phyloP scores from a whole-genome alignment of 2,888 invertebrate species.

The Microctonus aethiopoides region DNA sequence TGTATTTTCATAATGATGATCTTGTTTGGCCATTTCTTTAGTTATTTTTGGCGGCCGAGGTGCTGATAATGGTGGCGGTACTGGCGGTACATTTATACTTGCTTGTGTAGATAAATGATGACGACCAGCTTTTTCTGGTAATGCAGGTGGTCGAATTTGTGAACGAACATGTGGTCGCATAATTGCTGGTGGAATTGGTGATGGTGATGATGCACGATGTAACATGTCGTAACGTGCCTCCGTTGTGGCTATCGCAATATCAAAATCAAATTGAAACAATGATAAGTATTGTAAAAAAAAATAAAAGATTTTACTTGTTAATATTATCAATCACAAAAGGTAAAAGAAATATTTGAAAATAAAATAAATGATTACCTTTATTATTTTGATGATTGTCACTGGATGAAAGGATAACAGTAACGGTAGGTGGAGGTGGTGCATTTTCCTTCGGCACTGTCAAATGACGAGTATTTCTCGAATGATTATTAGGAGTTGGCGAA shows the following conservation, averaged over 20 bases:
- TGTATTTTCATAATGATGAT: slow-evolving; percentile 71
- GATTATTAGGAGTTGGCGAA: slow-evolving; percentile 57
- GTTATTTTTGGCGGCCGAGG: slow-evolving; percentile 57
- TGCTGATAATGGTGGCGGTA: slow-evolving; percentile 60
- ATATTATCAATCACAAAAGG: neutral
- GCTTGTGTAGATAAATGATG: slow-evolving; percentile 39
- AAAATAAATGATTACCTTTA: slow-evolving; percentile 51
- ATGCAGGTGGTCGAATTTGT: slow-evolving; percentile 49
- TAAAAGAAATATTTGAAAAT: neutral
- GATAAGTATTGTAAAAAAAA: too few relatives aligned
- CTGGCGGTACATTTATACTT: slow-evolving; percentile 51
- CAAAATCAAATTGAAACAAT: too few relatives aligned
- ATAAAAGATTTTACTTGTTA: slow-evolving; percentile 6
- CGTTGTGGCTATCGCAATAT: slow-evolving; percentile 49
- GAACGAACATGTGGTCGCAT: slow-evolving; percentile 51
- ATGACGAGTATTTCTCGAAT: slow-evolving; percentile 59
- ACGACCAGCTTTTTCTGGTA: slow-evolving; percentile 55
- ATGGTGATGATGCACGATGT: slow-evolving; percentile 63
- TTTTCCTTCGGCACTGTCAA: slow-evolving; percentile 68
- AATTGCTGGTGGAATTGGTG: slow-evolving; percentile 51
- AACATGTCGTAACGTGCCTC: slow-evolving; percentile 66
- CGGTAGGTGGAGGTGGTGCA: slow-evolving; percentile 65
- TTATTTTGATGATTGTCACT: slow-evolving; percentile 59
- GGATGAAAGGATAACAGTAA: slow-evolving; percentile 58
- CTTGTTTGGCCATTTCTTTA: slow-evolving; percentile 62